Evolutionary conservation across 2,113 vertebrate species (phyloP), one percentile per base, ranked within the genome.

Genomic region (Dolichallabes microphthalmus): DNA sequence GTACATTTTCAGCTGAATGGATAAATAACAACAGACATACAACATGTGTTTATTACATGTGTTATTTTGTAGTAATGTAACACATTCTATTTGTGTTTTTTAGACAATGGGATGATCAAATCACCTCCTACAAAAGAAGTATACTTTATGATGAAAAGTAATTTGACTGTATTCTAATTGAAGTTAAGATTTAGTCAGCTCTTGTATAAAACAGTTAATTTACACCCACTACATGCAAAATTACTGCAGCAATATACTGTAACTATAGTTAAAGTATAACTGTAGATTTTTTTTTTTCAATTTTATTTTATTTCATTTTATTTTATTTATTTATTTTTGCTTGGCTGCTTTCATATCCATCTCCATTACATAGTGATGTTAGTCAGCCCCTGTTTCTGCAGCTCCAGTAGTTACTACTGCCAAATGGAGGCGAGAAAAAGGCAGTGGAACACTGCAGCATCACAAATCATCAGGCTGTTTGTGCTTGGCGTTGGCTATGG

Each of bases 391-490:
- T 32, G 30, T 80, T 57, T 77, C 66, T 85, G 80, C 84, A 64
- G 80, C 57, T 77, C 50, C 15, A 52, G 25, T 32, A 50, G 53
- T 64, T 50, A 57, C 81, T 60, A 10, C 76, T 79, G 82, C 82
- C 80, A 79, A 85, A 80, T 61, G 35, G 13, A 25, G 53, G 52
- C 8, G 20, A 32, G 20, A 76, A 83, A 85, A 86, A 73, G 22
- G 63, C 82, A 63, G 69, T n/a, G 68, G 66, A 87, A 89, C 85
- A 85, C 76, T 87, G 80, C 86, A 58, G 88, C 76, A 82, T 74
- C 86, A 85, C 83, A 87, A 85, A 89, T 87, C 88, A 89, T 87
- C 74, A 80, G 66, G 57, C 82, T 58, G 69, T 80, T 88, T 73
- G 61, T 77, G 77, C 87, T 84, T 61, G 82, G 83, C 25, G 60